Conservation (phyloP, 35 echinoderm and acorn worm species). For the Diadema setosum region DNA sequence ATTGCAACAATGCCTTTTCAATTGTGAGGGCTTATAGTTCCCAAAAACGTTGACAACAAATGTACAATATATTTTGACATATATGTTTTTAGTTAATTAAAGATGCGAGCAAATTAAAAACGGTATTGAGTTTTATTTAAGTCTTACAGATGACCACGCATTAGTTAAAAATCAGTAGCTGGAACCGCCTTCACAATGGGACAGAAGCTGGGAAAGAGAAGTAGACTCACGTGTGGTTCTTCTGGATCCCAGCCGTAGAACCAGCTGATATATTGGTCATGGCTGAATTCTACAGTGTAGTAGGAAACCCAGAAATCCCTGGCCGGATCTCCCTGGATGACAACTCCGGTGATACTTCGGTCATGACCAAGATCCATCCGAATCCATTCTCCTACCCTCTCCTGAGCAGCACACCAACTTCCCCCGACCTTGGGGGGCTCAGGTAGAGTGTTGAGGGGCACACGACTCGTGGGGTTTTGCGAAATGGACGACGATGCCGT, state of each 20-base stretch:
- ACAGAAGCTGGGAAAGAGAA: too few species aligned
- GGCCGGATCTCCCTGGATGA: neutral
- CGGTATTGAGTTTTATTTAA: too few species aligned
- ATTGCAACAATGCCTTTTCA: too few species aligned
- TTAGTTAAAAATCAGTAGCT: too few species aligned
- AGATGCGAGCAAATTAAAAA: too few species aligned
- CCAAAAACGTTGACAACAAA: too few species aligned
- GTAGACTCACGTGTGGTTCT: neutral
- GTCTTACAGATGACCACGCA: too few species aligned
- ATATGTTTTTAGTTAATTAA: too few species aligned
- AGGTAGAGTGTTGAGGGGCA: neutral
- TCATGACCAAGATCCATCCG: neutral
- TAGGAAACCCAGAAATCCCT: neutral
- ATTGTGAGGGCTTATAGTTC: too few species aligned
- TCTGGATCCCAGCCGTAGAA: neutral
- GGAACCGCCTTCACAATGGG: too few species aligned
- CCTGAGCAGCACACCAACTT: neutral
- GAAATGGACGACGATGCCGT: neutral
- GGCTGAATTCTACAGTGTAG: neutral
- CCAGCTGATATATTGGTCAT: neutral
- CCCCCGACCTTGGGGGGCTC: neutral
- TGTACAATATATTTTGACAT: too few species aligned
- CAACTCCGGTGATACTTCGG: neutral
- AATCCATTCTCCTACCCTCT: neutral
- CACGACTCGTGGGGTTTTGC: neutral